Conservation (phyloP, 1,140 invertebrate species). For the Drosophila saltans region DNA sequence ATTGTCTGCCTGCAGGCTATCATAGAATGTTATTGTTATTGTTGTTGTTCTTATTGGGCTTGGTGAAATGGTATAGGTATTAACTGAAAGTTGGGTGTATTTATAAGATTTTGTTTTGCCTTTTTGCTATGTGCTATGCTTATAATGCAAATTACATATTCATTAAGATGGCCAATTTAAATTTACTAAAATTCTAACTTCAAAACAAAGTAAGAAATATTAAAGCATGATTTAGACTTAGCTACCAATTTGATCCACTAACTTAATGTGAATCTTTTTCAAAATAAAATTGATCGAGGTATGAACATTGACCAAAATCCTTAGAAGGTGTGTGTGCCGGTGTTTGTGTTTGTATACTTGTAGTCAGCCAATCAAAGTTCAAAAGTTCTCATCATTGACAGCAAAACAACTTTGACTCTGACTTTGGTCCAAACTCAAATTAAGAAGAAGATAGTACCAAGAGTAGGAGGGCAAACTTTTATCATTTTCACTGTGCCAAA, state of each 20-base stretch:
- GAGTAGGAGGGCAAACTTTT: constrained; percentile 60
- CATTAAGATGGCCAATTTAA: background rate
- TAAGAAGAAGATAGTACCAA: constrained; percentile 68
- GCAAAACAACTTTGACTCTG: constrained; percentile 54
- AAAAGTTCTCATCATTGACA: constrained; percentile 77
- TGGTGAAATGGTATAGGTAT: background rate
- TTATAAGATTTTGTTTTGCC: background rate
- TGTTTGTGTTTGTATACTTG: constrained; percentile 26
- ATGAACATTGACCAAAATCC: background rate
- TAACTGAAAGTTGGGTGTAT: background rate
- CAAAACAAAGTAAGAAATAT: background rate
- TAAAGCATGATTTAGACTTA: background rate
- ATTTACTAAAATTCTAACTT: background rate
- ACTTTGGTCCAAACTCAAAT: constrained; percentile 61
- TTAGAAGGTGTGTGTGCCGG: constrained; percentile 2
- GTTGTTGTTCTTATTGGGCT: constrained; percentile 26
- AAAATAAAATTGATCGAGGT: background rate
- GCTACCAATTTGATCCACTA: background rate
- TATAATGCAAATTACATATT: background rate
- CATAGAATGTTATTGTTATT: constrained; percentile 40
- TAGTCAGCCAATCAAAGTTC: constrained; percentile 70
- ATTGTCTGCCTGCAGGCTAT: constrained; percentile 24
- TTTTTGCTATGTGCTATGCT: background rate
- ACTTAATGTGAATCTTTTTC: background rate
- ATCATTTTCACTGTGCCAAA: constrained; percentile 67